Percentiles rank a stretch among this genome's conserved stretches.
phyloP scores from a whole-genome alignment of 2,888 invertebrate genomes.

The Laothoe populi region DNA sequence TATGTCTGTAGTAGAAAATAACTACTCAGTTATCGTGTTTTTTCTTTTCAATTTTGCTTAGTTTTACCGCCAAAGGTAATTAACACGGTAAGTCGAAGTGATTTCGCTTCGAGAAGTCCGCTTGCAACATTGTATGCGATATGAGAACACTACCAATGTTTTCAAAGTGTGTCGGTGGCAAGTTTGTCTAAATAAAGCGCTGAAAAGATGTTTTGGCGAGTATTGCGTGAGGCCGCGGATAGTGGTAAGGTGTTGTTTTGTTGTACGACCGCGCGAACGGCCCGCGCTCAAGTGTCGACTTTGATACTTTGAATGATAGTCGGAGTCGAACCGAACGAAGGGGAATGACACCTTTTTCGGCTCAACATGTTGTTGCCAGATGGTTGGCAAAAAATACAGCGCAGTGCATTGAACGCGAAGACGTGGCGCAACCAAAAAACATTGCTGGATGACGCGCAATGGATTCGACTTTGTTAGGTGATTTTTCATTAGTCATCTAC shows the following conservation, averaged over 20 bases:
- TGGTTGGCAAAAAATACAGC: slow-evolving; percentile 45
- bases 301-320: slow-evolving; percentile 51
- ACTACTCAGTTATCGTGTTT: background rate
- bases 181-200: slow-evolving; percentile 11
- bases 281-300: slow-evolving; percentile 49
- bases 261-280: slow-evolving; percentile 45
- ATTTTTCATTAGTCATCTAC: slow-evolving; percentile 26
- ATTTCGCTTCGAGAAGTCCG: slow-evolving; percentile 10
- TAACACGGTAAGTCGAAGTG: slow-evolving; percentile 19
- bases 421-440: slow-evolving; percentile 16
- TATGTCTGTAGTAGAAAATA: background rate
- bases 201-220: slow-evolving; percentile 28
- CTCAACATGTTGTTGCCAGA: slow-evolving; percentile 56
- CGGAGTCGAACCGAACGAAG: slow-evolving; percentile 50
- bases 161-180: background rate
- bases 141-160: background rate
- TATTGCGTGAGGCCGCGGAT: slow-evolving; percentile 33
- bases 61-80: slow-evolving; percentile 8
- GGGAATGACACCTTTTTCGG: slow-evolving; percentile 63
- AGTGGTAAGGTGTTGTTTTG: slow-evolving; percentile 49
- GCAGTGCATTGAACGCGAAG: slow-evolving; percentile 43
- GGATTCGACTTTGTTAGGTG: slow-evolving; percentile 33
- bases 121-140: background rate
- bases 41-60: slow-evolving; percentile 8
- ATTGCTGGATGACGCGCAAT: slow-evolving; percentile 38